Base-by-base conservation (phyloP, 2,888 invertebrate species). In the Quadroppia sp. region DNA sequence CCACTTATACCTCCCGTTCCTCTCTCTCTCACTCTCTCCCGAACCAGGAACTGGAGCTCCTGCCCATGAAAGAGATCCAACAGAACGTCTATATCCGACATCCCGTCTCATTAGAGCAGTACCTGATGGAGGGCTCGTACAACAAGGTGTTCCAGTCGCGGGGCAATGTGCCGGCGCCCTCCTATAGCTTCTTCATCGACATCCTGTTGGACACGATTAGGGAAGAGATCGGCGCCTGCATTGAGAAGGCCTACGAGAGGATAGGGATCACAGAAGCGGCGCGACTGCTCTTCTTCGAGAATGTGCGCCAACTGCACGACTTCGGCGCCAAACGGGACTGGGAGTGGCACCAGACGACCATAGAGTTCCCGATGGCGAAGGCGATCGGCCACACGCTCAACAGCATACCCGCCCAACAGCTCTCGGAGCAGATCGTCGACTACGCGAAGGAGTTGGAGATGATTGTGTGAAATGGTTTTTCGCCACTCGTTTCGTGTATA, bases 51-150 rank as follows among this genome's bases (percentile, higher is more conserved):
- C 83, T 99, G 78, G 99, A 99, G 82, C 86, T 96, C 32, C 85
- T 99, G 42, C 91, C 96, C 0, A 90, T 92, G 4, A 91, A 94
- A 81, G 91, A 92, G 72, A 91, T 98, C 78, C 90, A 94, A 82
- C 89, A 89, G 71, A 96, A 98, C 82, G 89, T 93, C 23, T 99
- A 94, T 82, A 94, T 99, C 75, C 88, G 90, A 76, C 95, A 97
- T 81, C 96, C 98, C 0, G 86, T 99, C 15, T 92, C 94, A 11
- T 87, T 99, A 80, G 99, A 99, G 81, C 99, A 99, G 82, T 97
- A 95, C 82, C 86, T 99, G 73, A 99, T 99, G 97, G 99, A 99
- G 83, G 99, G 99, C 69, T 94, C 95, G 78, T 99, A 99, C 82
- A 98, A 99, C 82, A 99, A 99, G 85, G 92, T 94, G 74, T 94